These are phyloP conservation scores for Zapornia atra DNA, from an alignment of 2,113 vertebrate species.

Conservation along the genomic window DNA sequence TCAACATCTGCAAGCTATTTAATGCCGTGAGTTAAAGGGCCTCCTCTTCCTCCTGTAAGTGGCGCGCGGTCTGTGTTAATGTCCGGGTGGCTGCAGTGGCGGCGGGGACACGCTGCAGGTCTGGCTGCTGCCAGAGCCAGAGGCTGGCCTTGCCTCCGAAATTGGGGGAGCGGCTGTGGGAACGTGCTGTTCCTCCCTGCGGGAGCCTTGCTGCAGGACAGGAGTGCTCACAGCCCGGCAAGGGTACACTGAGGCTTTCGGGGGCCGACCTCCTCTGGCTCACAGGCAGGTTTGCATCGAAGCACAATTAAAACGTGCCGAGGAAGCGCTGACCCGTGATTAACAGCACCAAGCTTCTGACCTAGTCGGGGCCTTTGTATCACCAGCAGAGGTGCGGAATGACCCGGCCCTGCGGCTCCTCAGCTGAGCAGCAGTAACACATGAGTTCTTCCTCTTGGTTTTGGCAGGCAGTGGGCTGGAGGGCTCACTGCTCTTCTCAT, in stretches of 20 bases:
- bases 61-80: neutral
- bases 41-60: neutral
- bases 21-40: neutral
- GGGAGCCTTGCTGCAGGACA: neutral
- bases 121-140: neutral
- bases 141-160: neutral
- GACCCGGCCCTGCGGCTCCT: neutral
- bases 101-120: neutral
- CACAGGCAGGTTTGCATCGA: accelerated
- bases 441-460: neutral
- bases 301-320: accelerated
- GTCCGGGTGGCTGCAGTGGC: neutral
- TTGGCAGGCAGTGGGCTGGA: neutral
- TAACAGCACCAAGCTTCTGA: neutral
- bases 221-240: accelerated
- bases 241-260: neutral
- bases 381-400: neutral
- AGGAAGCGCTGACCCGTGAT: accelerated
- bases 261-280: neutral
- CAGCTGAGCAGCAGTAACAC: neutral
- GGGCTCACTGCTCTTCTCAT: neutral
- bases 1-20: constrained; percentile 71
- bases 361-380: neutral
- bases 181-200: accelerated
- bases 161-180: neutral